These are phyloP conservation scores for Amblyjoppa fuscipennis DNA, from an alignment of 2,888 invertebrate genomes.

Conservation along the genomic window DNA sequence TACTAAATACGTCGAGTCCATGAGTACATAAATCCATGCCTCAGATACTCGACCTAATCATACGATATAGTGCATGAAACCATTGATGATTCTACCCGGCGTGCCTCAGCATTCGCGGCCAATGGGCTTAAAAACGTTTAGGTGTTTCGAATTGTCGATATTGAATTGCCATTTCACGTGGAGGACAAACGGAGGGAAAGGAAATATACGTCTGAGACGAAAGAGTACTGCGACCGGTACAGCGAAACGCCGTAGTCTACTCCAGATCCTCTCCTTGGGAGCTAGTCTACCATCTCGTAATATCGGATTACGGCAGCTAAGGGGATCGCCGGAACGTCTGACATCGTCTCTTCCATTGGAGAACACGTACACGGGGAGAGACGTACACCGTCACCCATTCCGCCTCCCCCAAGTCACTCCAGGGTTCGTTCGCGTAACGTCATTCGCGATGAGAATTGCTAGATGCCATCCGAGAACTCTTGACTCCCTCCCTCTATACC, in stretches of 20 bases:
- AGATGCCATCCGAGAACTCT: slow-evolving; percentile 66
- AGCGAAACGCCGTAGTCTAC: slow-evolving; percentile 53
- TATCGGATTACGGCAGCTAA: slow-evolving; percentile 80
- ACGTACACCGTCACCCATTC: slow-evolving; percentile 35
- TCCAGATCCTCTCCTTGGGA: slow-evolving; percentile 19
- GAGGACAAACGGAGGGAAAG: slow-evolving; percentile 25
- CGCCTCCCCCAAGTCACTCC: slow-evolving; percentile 23
- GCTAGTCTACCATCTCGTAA: slow-evolving; percentile 74
- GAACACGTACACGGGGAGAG: slow-evolving; percentile 43
- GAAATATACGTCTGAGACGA: slow-evolving; percentile 39
- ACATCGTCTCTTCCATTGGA: slow-evolving; percentile 58
- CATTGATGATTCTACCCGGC: too few species aligned
- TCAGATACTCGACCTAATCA: too few species aligned
- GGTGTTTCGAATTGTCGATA: background rate
- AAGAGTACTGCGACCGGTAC: slow-evolving; percentile 22
- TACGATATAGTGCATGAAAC: too few species aligned
- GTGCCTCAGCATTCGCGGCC: too few species aligned
- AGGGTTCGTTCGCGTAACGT: slow-evolving; percentile 64
- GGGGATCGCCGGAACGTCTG: slow-evolving; percentile 70
- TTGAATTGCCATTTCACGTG: background rate
- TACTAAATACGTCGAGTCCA: too few species aligned
- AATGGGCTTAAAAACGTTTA: slow-evolving; percentile 17
- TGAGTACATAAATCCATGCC: too few species aligned
- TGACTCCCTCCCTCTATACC: slow-evolving; percentile 9
- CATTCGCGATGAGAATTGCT: slow-evolving; percentile 72